Evolutionary conservation across 2,797 vertebrate species (phyloP).

Genomic region (Pseudopleuronectes americanus): DNA sequence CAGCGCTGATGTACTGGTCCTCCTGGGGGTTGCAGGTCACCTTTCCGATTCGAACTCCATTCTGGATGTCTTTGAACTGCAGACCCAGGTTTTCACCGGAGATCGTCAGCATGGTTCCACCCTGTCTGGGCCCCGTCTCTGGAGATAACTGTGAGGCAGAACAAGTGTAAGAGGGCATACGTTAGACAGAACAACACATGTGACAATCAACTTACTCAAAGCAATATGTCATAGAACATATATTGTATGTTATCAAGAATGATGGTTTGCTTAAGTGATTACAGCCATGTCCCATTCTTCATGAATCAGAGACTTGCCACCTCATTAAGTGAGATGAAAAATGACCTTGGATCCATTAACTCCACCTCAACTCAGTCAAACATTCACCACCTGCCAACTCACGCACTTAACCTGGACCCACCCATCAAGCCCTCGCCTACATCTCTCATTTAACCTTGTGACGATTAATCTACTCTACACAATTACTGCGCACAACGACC

Average conservation of each 20-base stretch:
- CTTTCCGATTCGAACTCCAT: conserved; percentile 91
- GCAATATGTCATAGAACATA: conserved; percentile 18
- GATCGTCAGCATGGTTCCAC: conserved; percentile 96
- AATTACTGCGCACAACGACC: conserved; percentile 67
- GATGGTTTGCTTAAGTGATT: conserved; percentile 41
- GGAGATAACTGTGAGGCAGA: conserved; percentile 85
- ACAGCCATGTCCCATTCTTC: conserved; percentile 26
- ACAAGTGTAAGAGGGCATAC: conserved; percentile 32
- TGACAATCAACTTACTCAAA: conserved; percentile 14
- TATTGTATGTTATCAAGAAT: conserved; percentile 25
- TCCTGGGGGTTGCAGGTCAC: conserved; percentile 91
- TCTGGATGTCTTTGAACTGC: conserved; percentile 93
- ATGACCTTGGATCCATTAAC: conserved; percentile 59
- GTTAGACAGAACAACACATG: conserved; percentile 27
- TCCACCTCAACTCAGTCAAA: conserved; percentile 68
- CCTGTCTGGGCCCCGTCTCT: conserved; percentile 94
- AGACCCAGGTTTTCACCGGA: conserved; percentile 95
- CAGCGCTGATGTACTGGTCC: conserved; percentile 96
- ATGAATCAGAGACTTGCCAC: conserved; percentile 44
- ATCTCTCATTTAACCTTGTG: conserved; percentile 64
- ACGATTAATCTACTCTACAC: conserved; percentile 71
- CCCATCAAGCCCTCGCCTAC: conserved; percentile 48
- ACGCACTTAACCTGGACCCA: conserved; percentile 65
- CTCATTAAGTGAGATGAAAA: conserved; percentile 66
- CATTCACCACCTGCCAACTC: conserved; percentile 62